These are phyloP conservation scores for Pagetopsis macropterus DNA, from an alignment of 2,797 vertebrate genomes.

Conservation along the genomic window DNA sequence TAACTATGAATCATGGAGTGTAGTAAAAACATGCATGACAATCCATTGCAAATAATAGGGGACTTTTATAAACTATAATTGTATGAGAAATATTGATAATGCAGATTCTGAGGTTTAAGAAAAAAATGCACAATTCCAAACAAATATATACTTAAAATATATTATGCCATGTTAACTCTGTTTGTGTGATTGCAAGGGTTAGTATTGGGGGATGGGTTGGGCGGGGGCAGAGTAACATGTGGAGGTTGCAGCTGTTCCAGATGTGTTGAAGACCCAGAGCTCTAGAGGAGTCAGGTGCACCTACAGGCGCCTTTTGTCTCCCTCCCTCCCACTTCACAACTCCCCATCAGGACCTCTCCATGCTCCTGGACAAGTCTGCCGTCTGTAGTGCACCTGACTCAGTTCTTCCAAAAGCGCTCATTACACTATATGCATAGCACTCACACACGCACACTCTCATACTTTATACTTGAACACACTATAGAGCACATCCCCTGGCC, in stretches of 20 bases:
- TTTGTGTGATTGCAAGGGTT: not conserved
- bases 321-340: conserved; percentile 13
- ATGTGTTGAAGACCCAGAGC: not conserved
- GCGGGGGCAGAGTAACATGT: conserved; percentile 11
- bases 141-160: not conserved
- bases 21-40: not conserved
- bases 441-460: conserved; percentile 41
- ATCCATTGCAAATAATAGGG: conserved; percentile 2
- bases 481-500: conserved; percentile 64
- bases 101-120: conserved; percentile 1
- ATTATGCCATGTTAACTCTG: not conserved
- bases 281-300: conserved; percentile 16
- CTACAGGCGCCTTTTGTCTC: conserved; percentile 16
- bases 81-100: not conserved
- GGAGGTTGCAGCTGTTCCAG: conserved; percentile 18
- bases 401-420: conserved; percentile 47
- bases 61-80: not conserved
- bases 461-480: conserved; percentile 59
- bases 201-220: not conserved
- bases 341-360: conserved; percentile 15
- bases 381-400: conserved; percentile 19
- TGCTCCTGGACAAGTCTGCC: conserved; percentile 11
- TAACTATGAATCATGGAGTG: not conserved
- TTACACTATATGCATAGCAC: conserved; percentile 52
- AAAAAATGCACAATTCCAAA: not conserved